Base-by-base conservation (phyloP, 2,113 vertebrate species). In the Amblyornis subalaris region DNA sequence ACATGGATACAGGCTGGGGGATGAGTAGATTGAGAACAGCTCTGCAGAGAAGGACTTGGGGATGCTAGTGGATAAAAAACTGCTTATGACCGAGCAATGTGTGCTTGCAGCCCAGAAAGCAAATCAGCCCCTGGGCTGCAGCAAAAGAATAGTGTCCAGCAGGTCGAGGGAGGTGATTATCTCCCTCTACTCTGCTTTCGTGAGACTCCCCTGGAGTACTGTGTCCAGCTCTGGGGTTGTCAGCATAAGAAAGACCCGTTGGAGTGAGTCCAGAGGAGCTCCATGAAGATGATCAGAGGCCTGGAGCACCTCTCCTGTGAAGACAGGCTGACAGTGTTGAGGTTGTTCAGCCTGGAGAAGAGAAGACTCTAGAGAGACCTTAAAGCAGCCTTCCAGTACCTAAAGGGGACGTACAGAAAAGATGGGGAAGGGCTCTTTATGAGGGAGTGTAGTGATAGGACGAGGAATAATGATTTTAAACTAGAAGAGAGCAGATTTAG, bases 211-310 rank as follows among this genome's bases (percentile, higher is more conserved):
- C 14, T 44, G 44, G 26, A 57, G 31, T 80, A 28, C 44, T 44
- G 28, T 0, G 0, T 33, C 33, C 58, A 44, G 26, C 33, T 57
- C 51, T 58, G 33, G 33, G 6, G 28, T 4, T 6, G 33, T 14
- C 36, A 38, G 45, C 22, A 6, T 50, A 36, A 50, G 31, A 35
- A n/a, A 64, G 10, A 40, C 12, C 12, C 26, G 17, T 4, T 75
- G 3, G 2, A 76, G 13, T 16, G 2, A 50, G 40, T 60, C 38
- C 65, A 42, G 22, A 60, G 22, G 8, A 42, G 25, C 44, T 13
- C 12, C 38, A 71, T 8, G 3, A 42, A 60, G 45, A 48, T 29
- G 31, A 40, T 47, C 35, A 13, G 22, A 20, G 19, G 12, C 18
- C 19, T 71, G 45, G 29, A 71, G 51, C 18, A 82, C 7, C 7